A percentile compares a stretch with the other conserved stretches of the same genome.
These are phyloP conservation scores for Cyanoramphus novaezelandiae DNA, from an alignment of 2,113 vertebrate species.

Conservation along the genomic window DNA sequence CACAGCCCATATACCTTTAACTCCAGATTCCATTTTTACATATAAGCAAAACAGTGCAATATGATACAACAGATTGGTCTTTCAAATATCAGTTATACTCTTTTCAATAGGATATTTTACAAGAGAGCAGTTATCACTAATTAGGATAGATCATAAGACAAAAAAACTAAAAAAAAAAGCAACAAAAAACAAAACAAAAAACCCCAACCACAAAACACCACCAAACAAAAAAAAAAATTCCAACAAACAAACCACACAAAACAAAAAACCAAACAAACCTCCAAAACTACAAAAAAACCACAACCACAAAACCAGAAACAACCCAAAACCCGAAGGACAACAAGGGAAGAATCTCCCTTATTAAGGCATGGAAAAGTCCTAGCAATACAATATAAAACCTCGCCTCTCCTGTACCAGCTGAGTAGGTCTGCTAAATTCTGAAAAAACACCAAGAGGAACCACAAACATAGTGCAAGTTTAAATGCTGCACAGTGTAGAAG, in stretches of 20 bases:
- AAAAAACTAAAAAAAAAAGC: too few species aligned
- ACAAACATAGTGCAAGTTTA: background rate
- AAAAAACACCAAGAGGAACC: background rate
- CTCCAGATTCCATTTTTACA: background rate
- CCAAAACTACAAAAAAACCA: too few species aligned
- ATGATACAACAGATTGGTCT: background rate
- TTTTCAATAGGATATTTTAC: background rate
- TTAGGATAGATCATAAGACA: too few species aligned
- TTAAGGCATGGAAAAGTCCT: background rate
- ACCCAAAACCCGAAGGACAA: background rate
- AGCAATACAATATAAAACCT: background rate
- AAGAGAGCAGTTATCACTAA: background rate
- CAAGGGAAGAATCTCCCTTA: background rate
- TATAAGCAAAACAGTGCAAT: background rate
- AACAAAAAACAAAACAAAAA: too few species aligned
- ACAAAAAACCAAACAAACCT: too few species aligned
- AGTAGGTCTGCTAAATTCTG: background rate
- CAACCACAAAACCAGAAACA: background rate
- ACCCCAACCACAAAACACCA: too few species aligned
- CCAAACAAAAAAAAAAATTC: too few species aligned
- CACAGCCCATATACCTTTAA: background rate
- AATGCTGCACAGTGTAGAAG: background rate
- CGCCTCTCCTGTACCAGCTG: background rate
- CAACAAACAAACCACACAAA: background rate
- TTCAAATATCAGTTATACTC: background rate